These are phyloP conservation scores for Parthenolecanium corni DNA, from an alignment of 2,888 invertebrate species.

Conservation along the genomic window DNA sequence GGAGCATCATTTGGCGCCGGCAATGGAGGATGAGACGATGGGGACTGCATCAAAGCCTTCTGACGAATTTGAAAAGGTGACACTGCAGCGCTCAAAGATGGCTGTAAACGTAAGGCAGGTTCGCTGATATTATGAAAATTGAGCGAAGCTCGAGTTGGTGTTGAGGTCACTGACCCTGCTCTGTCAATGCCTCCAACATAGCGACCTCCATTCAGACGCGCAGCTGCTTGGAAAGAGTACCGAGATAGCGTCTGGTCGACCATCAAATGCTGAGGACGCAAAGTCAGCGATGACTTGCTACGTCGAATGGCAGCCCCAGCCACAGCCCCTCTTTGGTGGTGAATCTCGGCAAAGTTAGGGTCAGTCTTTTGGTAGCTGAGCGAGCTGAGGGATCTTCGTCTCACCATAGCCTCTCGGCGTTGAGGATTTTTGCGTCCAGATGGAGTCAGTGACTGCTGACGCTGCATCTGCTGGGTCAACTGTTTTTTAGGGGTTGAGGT, in stretches of 20 bases:
- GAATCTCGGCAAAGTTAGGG: no score
- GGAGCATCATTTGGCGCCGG: no score
- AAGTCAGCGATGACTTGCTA: conserved; percentile 18
- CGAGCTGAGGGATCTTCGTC: conserved; percentile 7
- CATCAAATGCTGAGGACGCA: background rate
- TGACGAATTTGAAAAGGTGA: conserved; percentile 16
- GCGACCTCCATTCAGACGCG: no score
- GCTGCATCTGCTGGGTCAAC: background rate
- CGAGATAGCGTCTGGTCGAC: no score
- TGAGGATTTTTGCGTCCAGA: conserved; percentile 10
- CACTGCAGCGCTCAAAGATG: background rate
- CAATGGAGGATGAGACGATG: no score
- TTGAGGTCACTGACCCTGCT: no score
- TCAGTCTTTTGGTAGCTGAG: background rate
- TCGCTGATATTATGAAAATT: conserved; percentile 11
- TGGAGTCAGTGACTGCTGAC: background rate
- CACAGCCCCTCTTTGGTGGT: no score
- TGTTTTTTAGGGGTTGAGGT: conserved; percentile 18
- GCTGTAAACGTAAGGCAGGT: background rate
- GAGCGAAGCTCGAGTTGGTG: no score
- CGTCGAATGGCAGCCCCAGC: background rate
- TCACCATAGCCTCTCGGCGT: conserved; percentile 1
- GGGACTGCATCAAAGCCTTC: background rate
- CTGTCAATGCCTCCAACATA: no score
- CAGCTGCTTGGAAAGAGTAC: no score